Conservation (phyloP, 1,140 invertebrate genomes). For the Pemphigus obesinymphae region DNA sequence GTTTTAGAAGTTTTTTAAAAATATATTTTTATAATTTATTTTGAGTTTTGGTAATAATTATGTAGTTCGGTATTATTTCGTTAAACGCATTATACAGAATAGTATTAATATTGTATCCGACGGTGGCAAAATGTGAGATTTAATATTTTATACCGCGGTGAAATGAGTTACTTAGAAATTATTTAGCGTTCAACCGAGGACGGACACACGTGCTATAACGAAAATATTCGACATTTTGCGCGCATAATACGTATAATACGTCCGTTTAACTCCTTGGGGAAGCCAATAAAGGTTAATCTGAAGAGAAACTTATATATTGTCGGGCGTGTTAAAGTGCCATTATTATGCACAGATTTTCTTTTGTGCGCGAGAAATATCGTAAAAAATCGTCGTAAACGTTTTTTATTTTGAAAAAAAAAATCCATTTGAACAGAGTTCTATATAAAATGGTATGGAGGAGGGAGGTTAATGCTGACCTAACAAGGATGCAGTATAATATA, state of each 20-base stretch:
- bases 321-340: background rate
- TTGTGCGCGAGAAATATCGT: background rate
- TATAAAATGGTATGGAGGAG: background rate
- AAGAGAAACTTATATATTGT: background rate
- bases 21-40: too few relatives aligned
- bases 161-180: too few relatives aligned
- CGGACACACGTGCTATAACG: background rate
- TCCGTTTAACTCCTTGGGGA: background rate
- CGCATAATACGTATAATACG: background rate
- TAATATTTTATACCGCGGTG: too few relatives aligned
- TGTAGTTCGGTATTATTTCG: too few relatives aligned
- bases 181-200: background rate
- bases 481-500: too few relatives aligned
- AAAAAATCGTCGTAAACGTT: background rate
- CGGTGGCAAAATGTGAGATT: too few relatives aligned
- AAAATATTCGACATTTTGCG: background rate
- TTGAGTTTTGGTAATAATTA: too few relatives aligned
- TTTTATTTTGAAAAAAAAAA: background rate
- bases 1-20: too few relatives aligned
- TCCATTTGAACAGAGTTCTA: background rate
- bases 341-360: constrained; percentile 2
- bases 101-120: too few relatives aligned
- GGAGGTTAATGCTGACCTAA: background rate
- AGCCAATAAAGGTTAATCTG: background rate
- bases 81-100: too few relatives aligned